phyloP scores from a whole-genome alignment of 2,113 vertebrate genomes.

The Nesospiza acunhae region DNA sequence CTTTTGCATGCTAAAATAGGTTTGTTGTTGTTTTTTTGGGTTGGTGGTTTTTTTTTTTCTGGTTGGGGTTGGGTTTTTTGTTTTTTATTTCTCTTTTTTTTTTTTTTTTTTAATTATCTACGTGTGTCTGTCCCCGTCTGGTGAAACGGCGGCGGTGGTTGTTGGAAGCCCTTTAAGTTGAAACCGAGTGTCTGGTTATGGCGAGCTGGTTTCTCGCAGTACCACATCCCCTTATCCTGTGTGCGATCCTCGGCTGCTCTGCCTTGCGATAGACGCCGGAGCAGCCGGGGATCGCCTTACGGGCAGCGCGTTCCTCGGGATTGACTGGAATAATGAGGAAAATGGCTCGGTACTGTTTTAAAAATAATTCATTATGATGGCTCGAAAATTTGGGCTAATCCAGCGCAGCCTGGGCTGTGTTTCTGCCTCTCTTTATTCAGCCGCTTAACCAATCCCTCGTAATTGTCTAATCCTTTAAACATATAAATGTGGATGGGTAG shows the following conservation, averaged over 20 bases:
- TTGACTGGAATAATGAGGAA: slow-evolving; percentile 40
- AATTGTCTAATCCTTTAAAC: slow-evolving; percentile 67
- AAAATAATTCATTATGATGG: slow-evolving; percentile 35
- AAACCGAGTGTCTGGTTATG: slow-evolving; percentile 58
- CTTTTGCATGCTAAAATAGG: slow-evolving; percentile 58
- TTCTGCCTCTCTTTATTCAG: slow-evolving; percentile 31
- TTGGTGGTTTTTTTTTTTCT: too few relatives aligned
- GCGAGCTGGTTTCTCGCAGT: slow-evolving; percentile 60
- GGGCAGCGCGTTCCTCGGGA: slow-evolving; percentile 50
- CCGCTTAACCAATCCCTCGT: slow-evolving; percentile 38
- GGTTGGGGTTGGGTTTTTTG: too few relatives aligned
- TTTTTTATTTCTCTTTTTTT: too few relatives aligned
- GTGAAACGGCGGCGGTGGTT: slow-evolving; percentile 10
- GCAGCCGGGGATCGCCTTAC: slow-evolving; percentile 60
- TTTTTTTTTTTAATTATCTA: not conserved
- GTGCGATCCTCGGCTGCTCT: slow-evolving; percentile 62
- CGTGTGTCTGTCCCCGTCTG: slow-evolving; percentile 6
- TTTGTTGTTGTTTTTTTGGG: not conserved
- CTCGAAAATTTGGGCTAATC: slow-evolving; percentile 57
- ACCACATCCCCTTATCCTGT: slow-evolving; percentile 74
- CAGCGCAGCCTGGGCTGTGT: slow-evolving; percentile 32
- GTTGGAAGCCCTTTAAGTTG: slow-evolving; percentile 73
- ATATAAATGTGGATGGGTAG: slow-evolving; percentile 61
- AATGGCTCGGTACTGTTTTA: slow-evolving; percentile 41
- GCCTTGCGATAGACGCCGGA: slow-evolving; percentile 23